Evolutionary conservation across 2,113 vertebrate species (phyloP), one percentile per base, ranked within the genome.

Genomic region (Centropus bengalensis): DNA sequence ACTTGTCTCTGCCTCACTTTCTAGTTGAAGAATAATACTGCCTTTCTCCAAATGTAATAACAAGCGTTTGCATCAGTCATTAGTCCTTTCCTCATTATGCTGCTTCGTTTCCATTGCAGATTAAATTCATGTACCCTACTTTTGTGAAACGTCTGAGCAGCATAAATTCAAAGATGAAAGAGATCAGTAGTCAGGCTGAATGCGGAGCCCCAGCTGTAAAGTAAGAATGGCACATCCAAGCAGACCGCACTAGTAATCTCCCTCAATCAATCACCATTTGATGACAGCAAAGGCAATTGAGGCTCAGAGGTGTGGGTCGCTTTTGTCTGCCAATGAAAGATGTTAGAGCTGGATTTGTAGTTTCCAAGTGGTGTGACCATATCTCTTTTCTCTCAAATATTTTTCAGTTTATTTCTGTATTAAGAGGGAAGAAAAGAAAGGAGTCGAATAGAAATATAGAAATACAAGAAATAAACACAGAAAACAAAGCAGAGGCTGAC

Each of bases 381-480:
- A 12, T 86, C 52, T 8, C 3, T 80, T 83, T 27, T 63, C 47
- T 86, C 17, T 70, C 32, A 36, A 36, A 36, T 36, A 36, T 36
- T 36, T 81, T 96, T 78, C 94, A 99, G 99, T 98, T 99, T 44
- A 92, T 98, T 75, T 99, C 99, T 18, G 98, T 98, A 13, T 89
- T 99, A 89, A 97, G 98, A 62, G 97, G 96, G 66, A 98, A 98
- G 33, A 98, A 97, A 89, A 97, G 82, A 36, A 97, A 88, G 44
- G 85, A 97, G 69, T 94, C 54, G 0, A 80, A 47, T 4, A 96
- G 73, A 59, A 77, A 67, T 5, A 27, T 44, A 22, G 75, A 88
- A 60, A 19, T 32, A 26, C 45, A n/a, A 80, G 75, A 82, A 24
- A 40, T 91, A 54, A 90, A 91, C 0, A 88, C 45, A 28, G 56